phyloP scores from a whole-genome alignment of 1,140 invertebrate species.

The Nasonia vitripennis region DNA sequence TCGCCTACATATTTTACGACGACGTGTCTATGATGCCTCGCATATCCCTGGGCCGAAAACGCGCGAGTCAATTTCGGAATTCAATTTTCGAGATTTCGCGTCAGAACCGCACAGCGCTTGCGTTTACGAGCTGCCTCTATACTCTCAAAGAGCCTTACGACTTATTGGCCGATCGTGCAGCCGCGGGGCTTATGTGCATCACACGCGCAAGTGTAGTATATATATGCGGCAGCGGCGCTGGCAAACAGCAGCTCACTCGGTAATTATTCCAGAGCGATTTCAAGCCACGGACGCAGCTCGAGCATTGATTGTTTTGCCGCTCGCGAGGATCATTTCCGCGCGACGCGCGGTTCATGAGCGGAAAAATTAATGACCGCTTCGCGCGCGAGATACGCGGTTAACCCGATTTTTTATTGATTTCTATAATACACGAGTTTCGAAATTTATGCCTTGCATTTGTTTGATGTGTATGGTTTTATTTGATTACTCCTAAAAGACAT shows the following conservation, averaged over 20 bases:
- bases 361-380: background rate
- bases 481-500: no score
- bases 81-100: conserved; percentile 38
- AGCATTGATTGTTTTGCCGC: conserved; percentile 5
- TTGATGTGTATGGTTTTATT: background rate
- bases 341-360: background rate
- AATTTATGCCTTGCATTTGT: no score
- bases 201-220: no score
- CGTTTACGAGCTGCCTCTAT: background rate
- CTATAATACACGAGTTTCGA: background rate
- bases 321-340: background rate
- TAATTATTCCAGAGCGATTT: conserved; percentile 20
- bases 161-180: conserved; percentile 15
- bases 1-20: background rate
- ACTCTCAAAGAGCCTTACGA: conserved; percentile 32
- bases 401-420: background rate
- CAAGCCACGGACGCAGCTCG: background rate
- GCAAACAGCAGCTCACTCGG: background rate
- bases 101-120: background rate
- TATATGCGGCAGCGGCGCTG: no score
- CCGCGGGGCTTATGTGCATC: background rate
- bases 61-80: conserved; percentile 32
- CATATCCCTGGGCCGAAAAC: background rate
- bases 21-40: background rate
- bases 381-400: no score